Percentiles rank a stretch among this genome's conserved stretches.
These are phyloP conservation scores for Pammene aurita DNA, from an alignment of 2,888 invertebrate species.

Conservation along the genomic window DNA sequence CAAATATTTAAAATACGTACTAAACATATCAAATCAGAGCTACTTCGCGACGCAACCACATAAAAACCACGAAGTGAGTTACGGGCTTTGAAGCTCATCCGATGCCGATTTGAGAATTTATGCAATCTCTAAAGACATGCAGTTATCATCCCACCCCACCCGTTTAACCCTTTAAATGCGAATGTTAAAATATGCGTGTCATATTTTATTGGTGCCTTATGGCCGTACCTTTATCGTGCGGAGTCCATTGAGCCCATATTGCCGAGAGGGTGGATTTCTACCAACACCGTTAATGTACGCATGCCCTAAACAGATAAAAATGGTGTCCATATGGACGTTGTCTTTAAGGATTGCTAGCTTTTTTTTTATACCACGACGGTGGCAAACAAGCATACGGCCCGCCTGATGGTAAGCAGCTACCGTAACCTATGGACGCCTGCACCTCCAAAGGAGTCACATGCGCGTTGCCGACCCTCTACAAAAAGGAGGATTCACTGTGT, in stretches of 20 bases:
- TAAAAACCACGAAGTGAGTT: too few relatives aligned
- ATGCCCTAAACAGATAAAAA: conserved; percentile 29
- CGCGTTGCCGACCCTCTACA: too few relatives aligned
- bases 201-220: conserved; percentile 4
- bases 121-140: not conserved
- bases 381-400: too few relatives aligned
- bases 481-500: too few relatives aligned
- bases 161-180: conserved; percentile 5
- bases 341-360: conserved; percentile 4
- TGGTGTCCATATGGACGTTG: conserved; percentile 2
- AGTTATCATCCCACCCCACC: not conserved
- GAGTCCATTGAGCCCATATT: conserved; percentile 12
- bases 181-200: conserved; percentile 5
- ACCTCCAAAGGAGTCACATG: too few relatives aligned
- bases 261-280: not conserved
- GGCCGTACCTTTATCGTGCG: conserved; percentile 10
- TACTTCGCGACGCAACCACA: too few relatives aligned
- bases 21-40: too few relatives aligned
- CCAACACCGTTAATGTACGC: conserved; percentile 28
- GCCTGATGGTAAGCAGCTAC: too few relatives aligned
- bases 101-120: conserved; percentile 10
- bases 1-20: too few relatives aligned
- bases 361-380: too few relatives aligned
- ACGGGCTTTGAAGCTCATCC: too few relatives aligned
- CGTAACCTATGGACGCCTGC: too few relatives aligned